Percentiles rank a stretch among this genome's conserved stretches.
Evolutionary conservation across 2,888 invertebrate species (phyloP).

Genomic region (Phorcus lineatus): DNA sequence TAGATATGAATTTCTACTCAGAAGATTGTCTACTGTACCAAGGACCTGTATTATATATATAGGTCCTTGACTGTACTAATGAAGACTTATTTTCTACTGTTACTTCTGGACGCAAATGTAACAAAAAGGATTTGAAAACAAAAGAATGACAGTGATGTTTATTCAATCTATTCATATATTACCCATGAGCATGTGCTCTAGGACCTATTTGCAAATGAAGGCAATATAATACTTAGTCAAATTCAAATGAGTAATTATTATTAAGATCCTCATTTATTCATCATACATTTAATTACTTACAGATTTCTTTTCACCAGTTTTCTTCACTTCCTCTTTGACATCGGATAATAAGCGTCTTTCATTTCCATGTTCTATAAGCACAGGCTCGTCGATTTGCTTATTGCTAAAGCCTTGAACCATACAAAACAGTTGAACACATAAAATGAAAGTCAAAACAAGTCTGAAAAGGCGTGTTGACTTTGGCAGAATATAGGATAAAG

Average conservation of each 20-base stretch:
- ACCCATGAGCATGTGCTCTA: neutral
- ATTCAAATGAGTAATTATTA: neutral
- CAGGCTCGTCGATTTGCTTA: neutral
- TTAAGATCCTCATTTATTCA: neutral
- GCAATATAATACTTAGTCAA: too few relatives aligned
- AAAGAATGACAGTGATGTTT: too few relatives aligned
- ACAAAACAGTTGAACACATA: neutral
- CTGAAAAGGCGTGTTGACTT: neutral
- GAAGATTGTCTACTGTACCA: too few relatives aligned
- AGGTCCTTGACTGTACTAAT: too few relatives aligned
- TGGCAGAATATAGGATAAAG: neutral
- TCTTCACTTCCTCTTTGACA: neutral
- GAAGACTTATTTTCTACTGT: too few relatives aligned
- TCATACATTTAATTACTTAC: slow-evolving; percentile 4
- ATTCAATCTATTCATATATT: neutral
- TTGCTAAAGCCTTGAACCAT: neutral
- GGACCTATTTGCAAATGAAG: neutral
- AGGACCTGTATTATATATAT: too few relatives aligned
- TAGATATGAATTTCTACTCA: too few relatives aligned
- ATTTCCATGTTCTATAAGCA: neutral
- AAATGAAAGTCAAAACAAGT: neutral
- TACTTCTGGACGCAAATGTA: too few relatives aligned
- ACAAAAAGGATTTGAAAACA: too few relatives aligned
- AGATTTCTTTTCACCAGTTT: neutral
- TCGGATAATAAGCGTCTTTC: slow-evolving; percentile 1